Conservation (phyloP, 1,140 invertebrate species). For the Ips nitidus region DNA sequence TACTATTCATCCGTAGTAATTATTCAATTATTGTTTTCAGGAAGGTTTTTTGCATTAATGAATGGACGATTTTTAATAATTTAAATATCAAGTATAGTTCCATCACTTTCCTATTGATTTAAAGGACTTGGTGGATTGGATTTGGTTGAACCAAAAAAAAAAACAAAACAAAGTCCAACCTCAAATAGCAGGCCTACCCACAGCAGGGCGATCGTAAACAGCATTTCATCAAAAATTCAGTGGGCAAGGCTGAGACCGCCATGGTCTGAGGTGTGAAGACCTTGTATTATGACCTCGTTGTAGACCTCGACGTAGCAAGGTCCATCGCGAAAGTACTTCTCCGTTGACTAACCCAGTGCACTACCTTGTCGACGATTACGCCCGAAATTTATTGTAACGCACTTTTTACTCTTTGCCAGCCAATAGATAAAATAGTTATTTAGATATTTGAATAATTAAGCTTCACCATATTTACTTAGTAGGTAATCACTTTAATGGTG, state of each 20-base stretch:
- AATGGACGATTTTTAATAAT: too few species aligned
- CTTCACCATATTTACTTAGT: too few species aligned
- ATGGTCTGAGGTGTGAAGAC: slow-evolving; percentile 45
- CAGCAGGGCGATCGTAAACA: slow-evolving; percentile 8
- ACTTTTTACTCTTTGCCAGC: slow-evolving; percentile 2
- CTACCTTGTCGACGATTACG: slow-evolving; percentile 30
- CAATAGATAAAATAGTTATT: background rate
- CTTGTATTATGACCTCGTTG: slow-evolving; percentile 44
- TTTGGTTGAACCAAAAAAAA: background rate
- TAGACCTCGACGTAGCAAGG: slow-evolving; percentile 43
- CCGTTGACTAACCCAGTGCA: slow-evolving; percentile 30
- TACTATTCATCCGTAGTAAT: slow-evolving; percentile 37
- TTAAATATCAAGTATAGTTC: too few species aligned
- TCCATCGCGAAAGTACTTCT: slow-evolving; percentile 42
- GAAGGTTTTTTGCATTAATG: slow-evolving; percentile 29
- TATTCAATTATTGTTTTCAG: slow-evolving; percentile 39
- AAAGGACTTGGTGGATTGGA: background rate
- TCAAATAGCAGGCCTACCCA: too few species aligned
- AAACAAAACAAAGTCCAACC: too few species aligned
- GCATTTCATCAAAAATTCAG: slow-evolving; percentile 34
- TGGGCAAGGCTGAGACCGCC: slow-evolving; percentile 37
- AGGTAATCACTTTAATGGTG: too few species aligned
- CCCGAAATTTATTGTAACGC: background rate
- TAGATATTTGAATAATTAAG: too few species aligned
- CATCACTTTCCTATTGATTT: too few species aligned